Evolutionary conservation across 2,797 vertebrate species (phyloP).

Genomic region (Geotria australis): DNA sequence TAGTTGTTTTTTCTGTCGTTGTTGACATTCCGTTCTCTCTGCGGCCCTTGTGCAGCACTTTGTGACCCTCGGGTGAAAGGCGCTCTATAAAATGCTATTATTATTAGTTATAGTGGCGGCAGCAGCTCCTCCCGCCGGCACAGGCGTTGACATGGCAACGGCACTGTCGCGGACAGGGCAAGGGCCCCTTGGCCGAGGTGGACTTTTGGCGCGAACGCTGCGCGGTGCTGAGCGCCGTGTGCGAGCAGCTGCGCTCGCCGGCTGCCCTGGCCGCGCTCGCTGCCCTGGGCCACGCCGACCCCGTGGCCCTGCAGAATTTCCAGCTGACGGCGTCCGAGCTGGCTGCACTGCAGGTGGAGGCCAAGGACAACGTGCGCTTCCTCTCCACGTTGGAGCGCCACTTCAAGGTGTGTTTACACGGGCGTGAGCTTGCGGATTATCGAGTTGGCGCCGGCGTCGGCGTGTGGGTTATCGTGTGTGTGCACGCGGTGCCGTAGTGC

Average conservation of each 20-base stretch:
- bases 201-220: constrained; percentile 43
- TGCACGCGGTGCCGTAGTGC: too few species aligned
- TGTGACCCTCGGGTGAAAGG: too few species aligned
- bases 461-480: too few species aligned
- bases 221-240: constrained; percentile 22
- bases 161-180: constrained; percentile 11
- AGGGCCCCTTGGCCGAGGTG: constrained; percentile 42
- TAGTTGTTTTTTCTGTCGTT: too few species aligned
- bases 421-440: too few species aligned
- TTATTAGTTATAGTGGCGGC: too few species aligned
- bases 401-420: constrained; percentile 27
- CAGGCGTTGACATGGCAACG: too few species aligned
- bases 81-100: too few species aligned
- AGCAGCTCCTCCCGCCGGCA: too few species aligned
- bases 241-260: constrained; percentile 32
- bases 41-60: too few species aligned
- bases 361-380: constrained; percentile 33
- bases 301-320: constrained; percentile 15
- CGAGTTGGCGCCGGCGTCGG: too few species aligned
- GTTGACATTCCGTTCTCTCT: too few species aligned
- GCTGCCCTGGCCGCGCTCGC: constrained; percentile 28
- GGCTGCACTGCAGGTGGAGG: constrained; percentile 23
- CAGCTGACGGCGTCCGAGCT: constrained; percentile 22
- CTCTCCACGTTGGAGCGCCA: constrained; percentile 40
- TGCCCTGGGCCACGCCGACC: constrained; percentile 19